phyloP scores from a whole-genome alignment of 2,113 vertebrate species.

The Semnornis frantzii region DNA sequence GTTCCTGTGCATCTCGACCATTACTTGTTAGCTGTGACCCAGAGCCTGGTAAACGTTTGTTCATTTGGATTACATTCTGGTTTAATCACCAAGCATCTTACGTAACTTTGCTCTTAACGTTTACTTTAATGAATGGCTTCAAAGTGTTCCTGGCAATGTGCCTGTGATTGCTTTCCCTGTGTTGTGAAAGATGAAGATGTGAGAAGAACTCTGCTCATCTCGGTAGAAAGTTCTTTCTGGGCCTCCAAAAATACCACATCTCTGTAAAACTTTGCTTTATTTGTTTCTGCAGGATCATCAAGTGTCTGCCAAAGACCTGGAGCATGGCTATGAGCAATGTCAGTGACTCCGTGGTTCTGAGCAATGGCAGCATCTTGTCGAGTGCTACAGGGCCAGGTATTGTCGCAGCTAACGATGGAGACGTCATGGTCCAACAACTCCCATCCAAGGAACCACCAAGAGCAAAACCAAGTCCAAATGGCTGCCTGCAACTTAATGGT shows the following conservation, averaged over 20 bases:
- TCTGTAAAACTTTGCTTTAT: not conserved
- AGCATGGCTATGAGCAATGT: constrained; percentile 78
- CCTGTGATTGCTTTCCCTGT: not conserved
- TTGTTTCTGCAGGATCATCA: constrained; percentile 20
- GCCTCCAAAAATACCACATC: not conserved
- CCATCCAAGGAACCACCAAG: constrained; percentile 62
- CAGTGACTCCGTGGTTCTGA: constrained; percentile 71
- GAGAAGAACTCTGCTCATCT: not conserved
- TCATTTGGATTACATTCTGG: not conserved
- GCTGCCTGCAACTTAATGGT: constrained; percentile 79
- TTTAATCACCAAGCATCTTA: not conserved
- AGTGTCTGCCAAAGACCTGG: not conserved
- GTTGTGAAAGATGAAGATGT: not conserved
- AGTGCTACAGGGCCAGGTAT: constrained; percentile 22
- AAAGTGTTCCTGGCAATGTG: not conserved
- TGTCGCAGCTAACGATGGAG: constrained; percentile 46
- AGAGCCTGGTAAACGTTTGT: not conserved
- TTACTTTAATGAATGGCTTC: not conserved
- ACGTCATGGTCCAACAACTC: constrained; percentile 36
- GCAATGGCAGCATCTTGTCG: constrained; percentile 76
- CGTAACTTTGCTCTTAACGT: not conserved
- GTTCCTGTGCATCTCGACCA: not conserved
- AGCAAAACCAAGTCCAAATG: constrained; percentile 76
- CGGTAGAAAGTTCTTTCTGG: not conserved
- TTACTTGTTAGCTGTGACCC: not conserved